Base-by-base conservation (phyloP, 2,888 invertebrate genomes). In the Megastigmus dorsalis region DNA sequence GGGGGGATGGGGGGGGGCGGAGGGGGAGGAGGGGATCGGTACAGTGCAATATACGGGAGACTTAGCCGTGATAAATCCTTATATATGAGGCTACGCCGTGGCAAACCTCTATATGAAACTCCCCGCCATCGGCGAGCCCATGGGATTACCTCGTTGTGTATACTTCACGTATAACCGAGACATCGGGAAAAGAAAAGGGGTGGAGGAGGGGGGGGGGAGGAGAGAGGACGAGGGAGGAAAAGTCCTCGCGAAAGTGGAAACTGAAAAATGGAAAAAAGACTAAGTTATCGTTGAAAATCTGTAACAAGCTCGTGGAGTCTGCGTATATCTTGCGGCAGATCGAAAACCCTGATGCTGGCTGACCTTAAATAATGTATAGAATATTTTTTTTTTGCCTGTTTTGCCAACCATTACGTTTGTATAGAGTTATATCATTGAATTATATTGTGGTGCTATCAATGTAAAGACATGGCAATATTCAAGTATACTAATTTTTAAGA, bases 31-130 rank as follows among this genome's bases (percentile, higher is more conserved):
- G 60, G 82, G 81, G 82, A 85, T 86, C 83, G 85, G 85, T 82
- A 84, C 81, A 83, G 83, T 80, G 86, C 86, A 86, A 87, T 87
- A 85, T 86, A 86, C 86, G 84, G 84, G 80, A 84, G 86, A 86
- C 85, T 87, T 87, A 87, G 84, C 85, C 82, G 85, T 85, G 86
- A 87, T 87, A 87, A 87, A 87, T 87, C 86, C 86, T 86, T 86
- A 86, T 87, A 86, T 87, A 87, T 86, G 87, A 85, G 86, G 84
- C 85, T 84, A 82, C 84, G 83, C 82, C 82, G 81, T 80, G 82
- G 82, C 83, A 81, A 82, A 80, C 80, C 82, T 85, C 84, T 84
- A 85, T 86, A 85, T 86, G 83, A 85, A 86, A 85, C 84, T 84
- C 83, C 84, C 36, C 41, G 74, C 55, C 65, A 50, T 54, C 62